Evolutionary conservation across 2,797 vertebrate genomes (phyloP).

Genomic region (Alauda arvensis): DNA sequence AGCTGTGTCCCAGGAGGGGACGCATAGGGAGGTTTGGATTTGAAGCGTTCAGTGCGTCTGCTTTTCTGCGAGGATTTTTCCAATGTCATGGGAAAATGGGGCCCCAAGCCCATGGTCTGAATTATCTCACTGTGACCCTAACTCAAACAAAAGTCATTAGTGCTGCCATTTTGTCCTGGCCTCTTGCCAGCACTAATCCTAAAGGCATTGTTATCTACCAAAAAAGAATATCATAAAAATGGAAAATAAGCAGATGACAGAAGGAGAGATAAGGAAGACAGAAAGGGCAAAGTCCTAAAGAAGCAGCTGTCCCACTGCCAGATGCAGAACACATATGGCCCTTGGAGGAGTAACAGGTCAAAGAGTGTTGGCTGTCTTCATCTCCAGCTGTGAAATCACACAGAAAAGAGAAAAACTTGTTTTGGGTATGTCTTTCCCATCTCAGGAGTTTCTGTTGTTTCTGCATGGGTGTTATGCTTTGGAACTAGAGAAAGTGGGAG

Average conservation of each 20-base stretch:
- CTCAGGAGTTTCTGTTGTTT: background rate
- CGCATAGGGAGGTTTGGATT: background rate
- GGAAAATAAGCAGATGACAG: conserved; percentile 57
- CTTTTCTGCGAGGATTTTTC: conserved; percentile 33
- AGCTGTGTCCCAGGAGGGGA: background rate
- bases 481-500: background rate
- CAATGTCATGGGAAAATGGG: conserved; percentile 34
- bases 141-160: conserved; percentile 8
- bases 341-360: conserved; percentile 15
- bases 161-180: conserved; percentile 48
- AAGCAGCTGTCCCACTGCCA: background rate
- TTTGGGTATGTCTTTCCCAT: background rate
- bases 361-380: background rate
- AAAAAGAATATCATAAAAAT: conserved; percentile 28
- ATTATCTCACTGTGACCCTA: conserved; percentile 15
- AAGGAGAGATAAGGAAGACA: conserved; percentile 23
- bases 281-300: conserved; percentile 34
- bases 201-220: conserved; percentile 32
- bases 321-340: background rate
- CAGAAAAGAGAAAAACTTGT: background rate
- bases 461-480: background rate
- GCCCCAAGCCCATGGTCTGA: background rate
- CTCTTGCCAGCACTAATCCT: conserved; percentile 27
- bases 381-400: conserved; percentile 16
- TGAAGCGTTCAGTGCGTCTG: conserved; percentile 15